Evolutionary conservation across 2,113 vertebrate genomes (phyloP).

Genomic region (Callaeas wilsoni): DNA sequence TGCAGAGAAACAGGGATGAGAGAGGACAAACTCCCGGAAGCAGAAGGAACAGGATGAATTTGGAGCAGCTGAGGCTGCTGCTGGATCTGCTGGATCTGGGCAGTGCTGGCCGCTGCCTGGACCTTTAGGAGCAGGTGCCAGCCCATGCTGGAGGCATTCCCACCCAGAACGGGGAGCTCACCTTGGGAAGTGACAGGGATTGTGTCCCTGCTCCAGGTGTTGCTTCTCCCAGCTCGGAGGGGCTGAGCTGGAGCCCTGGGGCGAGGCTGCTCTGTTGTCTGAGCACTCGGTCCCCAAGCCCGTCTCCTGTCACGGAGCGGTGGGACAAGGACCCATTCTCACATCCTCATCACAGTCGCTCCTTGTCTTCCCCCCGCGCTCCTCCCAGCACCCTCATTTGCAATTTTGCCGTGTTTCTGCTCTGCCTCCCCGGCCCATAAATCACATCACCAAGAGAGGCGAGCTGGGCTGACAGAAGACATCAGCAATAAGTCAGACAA

Average conservation of each 20-base stretch:
- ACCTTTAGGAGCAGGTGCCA: neutral
- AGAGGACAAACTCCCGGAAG: neutral
- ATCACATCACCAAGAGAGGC: neutral
- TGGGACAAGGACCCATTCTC: neutral
- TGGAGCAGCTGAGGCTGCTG: neutral
- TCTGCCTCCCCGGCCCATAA: slow-evolving; percentile 19
- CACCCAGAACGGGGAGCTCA: neutral
- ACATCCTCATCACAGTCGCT: neutral
- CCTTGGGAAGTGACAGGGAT: neutral
- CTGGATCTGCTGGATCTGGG: neutral
- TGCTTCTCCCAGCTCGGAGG: neutral
- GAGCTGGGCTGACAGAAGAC: slow-evolving; percentile 34
- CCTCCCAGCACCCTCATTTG: neutral
- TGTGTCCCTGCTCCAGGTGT: neutral
- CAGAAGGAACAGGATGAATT: accelerated
- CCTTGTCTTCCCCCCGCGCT: neutral
- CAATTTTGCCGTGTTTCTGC: slow-evolving; percentile 9
- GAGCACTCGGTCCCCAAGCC: neutral
- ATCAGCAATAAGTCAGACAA: slow-evolving; percentile 46
- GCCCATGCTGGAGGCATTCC: neutral
- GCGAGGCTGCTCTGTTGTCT: accelerated
- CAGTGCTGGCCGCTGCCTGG: neutral
- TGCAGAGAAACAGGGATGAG: accelerated
- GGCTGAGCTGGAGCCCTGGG: neutral
- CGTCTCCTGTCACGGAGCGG: neutral